Conservation (phyloP, 1,140 invertebrate genomes). For the Linepithema humile region DNA sequence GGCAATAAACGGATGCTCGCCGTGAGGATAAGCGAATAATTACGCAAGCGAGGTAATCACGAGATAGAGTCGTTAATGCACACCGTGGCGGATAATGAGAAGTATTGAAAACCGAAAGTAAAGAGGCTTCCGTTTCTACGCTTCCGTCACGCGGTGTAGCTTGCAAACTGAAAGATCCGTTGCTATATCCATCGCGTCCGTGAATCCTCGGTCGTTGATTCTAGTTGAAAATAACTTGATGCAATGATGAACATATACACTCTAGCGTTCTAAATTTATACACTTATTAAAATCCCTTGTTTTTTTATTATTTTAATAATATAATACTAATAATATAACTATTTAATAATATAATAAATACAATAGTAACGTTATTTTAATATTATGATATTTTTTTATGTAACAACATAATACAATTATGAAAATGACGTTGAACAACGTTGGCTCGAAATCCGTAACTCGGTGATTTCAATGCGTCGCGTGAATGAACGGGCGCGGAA, state of each 20-base stretch:
- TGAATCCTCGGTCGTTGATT: conserved; percentile 53
- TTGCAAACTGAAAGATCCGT: conserved; percentile 31
- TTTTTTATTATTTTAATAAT: not conserved
- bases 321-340: no score
- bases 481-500: not conserved
- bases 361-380: no score
- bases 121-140: conserved; percentile 40
- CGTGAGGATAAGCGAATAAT: conserved; percentile 52
- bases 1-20: conserved; percentile 31
- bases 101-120: conserved; percentile 53
- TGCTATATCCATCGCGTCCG: conserved; percentile 11
- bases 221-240: conserved; percentile 23
- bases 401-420: no score
- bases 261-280: not conserved
- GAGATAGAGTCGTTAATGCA: conserved; percentile 60
- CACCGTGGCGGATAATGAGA: conserved; percentile 47
- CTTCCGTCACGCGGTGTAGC: conserved; percentile 47
- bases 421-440: no score
- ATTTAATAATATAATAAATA: no score
- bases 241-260: conserved; percentile 16
- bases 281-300: not conserved
- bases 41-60: conserved; percentile 64
- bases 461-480: not conserved
- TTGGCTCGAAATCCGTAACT: no score
- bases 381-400: no score